Conservation (phyloP, 2,113 vertebrate species). For the Tenebrosternarchus preto region DNA sequence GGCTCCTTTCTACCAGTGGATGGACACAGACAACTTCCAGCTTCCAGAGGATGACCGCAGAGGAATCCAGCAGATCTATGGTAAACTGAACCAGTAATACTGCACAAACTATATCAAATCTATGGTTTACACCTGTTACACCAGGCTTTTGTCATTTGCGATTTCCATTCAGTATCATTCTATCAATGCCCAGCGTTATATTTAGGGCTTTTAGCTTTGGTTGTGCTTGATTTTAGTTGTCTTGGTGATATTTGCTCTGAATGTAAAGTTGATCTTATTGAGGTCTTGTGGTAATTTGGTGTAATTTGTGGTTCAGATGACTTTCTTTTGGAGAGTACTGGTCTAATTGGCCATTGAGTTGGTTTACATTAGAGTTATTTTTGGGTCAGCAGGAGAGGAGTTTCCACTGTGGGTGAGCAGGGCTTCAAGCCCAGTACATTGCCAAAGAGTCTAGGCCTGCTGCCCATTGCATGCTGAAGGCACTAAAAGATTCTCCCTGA, state of each 20-base stretch:
- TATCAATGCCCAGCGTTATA: background rate
- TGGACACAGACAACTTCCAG: slow-evolving; percentile 94
- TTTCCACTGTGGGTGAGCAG: slow-evolving; percentile 21
- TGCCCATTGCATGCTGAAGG: background rate
- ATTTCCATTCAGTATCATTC: background rate
- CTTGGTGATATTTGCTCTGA: background rate
- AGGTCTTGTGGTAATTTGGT: slow-evolving; percentile 11
- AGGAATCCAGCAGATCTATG: slow-evolving; percentile 95
- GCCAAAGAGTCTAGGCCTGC: background rate
- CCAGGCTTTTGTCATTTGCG: background rate
- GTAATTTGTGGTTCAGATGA: slow-evolving; percentile 1
- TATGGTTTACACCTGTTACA: too few relatives aligned
- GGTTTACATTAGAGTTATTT: slow-evolving; percentile 18
- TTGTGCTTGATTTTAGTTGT: background rate
- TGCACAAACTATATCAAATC: background rate
- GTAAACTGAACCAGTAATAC: slow-evolving; percentile 62
- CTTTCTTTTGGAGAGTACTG: background rate
- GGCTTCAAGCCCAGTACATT: background rate
- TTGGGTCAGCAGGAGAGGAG: background rate
- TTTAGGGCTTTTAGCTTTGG: background rate
- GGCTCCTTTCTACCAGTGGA: slow-evolving; percentile 99
- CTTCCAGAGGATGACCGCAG: slow-evolving; percentile 89
- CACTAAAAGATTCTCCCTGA: background rate
- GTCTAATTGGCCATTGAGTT: slow-evolving; percentile 5
- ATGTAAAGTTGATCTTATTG: slow-evolving; percentile 28